A percentile compares a stretch with the other conserved stretches of the same genome.
phyloP scores from a whole-genome alignment of 2,797 vertebrate genomes.

The Microhierax caerulescens region DNA sequence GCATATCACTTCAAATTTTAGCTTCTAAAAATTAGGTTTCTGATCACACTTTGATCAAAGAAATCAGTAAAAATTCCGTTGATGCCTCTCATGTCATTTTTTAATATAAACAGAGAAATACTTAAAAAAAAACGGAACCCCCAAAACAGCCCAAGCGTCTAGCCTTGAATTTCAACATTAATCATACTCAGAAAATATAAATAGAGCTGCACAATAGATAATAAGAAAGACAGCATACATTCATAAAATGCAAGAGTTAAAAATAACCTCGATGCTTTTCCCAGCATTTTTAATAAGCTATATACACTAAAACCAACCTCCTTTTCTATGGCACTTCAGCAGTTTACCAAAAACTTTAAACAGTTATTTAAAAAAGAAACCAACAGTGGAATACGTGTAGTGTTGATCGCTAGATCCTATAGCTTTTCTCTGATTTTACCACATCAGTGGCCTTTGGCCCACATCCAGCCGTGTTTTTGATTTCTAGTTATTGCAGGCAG shows the following conservation, averaged over 20 bases:
- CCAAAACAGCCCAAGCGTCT: background rate
- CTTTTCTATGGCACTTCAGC: background rate
- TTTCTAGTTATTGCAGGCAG: background rate
- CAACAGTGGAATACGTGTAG: background rate
- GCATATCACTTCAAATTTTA: background rate
- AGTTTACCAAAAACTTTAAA: background rate
- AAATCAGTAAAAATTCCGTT: background rate
- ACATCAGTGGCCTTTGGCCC: too few species aligned
- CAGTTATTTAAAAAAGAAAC: background rate
- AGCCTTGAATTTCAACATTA: background rate
- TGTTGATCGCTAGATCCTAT: background rate
- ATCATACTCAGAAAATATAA: background rate
- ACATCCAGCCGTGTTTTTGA: too few species aligned
- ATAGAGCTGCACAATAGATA: background rate
- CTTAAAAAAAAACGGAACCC: fast-evolving
- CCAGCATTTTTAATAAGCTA: background rate
- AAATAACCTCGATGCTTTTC: background rate
- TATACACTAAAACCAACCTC: background rate
- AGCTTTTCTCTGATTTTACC: too few species aligned
- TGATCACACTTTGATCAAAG: background rate
- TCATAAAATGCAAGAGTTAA: background rate
- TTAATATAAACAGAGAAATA: background rate
- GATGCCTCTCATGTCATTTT: background rate
- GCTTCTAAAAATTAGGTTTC: background rate
- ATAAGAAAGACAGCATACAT: background rate